Conservation (phyloP, 2,888 invertebrate species). For the Dolomedes plantarius region DNA sequence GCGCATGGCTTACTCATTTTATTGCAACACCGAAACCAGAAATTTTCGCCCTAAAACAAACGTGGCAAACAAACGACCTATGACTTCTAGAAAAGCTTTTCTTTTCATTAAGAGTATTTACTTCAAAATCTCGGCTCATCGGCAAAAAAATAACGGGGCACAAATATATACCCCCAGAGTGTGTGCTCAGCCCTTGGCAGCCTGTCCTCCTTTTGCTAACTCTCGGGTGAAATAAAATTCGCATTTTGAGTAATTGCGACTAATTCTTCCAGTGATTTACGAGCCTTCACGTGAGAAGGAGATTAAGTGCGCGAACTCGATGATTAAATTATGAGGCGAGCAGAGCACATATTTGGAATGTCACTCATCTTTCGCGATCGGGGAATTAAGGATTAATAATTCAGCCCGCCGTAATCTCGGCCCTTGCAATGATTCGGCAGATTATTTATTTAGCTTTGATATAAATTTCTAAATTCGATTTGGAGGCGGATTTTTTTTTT, state of each 20-base stretch:
- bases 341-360: conserved; percentile 52
- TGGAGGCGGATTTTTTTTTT: conserved; percentile 24
- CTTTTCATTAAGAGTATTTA: background rate
- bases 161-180: too few relatives aligned
- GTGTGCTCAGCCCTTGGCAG: too few relatives aligned
- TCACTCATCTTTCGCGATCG: conserved; percentile 54
- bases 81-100: background rate
- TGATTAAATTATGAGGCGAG: conserved; percentile 68
- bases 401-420: conserved; percentile 29
- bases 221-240: conserved; percentile 20
- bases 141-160: background rate
- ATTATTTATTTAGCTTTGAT: conserved; percentile 63
- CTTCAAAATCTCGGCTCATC: background rate
- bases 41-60: too few relatives aligned
- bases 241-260: conserved; percentile 64
- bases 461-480: conserved; percentile 62
- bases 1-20: too few relatives aligned
- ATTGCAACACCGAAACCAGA: too few relatives aligned
- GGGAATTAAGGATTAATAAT: conserved; percentile 69
- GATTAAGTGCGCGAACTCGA: conserved; percentile 53
- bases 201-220: background rate
- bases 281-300: conserved; percentile 33
- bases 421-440: conserved; percentile 30
- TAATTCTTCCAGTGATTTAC: conserved; percentile 69
- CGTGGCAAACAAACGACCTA: background rate